Conservation (phyloP, 2,113 vertebrate genomes). For the Lutjanus erythropterus region DNA sequence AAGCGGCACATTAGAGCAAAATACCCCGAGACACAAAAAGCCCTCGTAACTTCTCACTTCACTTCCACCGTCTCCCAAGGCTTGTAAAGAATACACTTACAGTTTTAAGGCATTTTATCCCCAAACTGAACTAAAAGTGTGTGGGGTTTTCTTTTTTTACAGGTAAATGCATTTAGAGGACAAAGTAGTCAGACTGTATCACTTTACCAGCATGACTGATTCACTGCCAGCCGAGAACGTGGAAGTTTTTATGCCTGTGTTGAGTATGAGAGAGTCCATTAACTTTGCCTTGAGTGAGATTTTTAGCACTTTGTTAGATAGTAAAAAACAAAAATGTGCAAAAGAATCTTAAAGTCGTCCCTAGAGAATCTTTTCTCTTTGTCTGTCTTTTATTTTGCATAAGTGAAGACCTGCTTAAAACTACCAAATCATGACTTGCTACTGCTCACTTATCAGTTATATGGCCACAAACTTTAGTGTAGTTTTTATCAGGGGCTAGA, state of each 20-base stretch:
- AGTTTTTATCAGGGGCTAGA: neutral
- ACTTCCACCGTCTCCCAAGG: slow-evolving; percentile 37
- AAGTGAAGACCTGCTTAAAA: neutral
- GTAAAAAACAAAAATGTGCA: slow-evolving; percentile 28
- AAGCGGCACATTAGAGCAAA: slow-evolving; percentile 61
- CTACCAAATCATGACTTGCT: neutral
- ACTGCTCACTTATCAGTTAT: neutral
- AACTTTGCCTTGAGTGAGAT: slow-evolving; percentile 40
- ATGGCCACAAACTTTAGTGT: neutral
- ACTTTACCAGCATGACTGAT: slow-evolving; percentile 42
- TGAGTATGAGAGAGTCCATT: slow-evolving; percentile 36
- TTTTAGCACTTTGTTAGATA: slow-evolving; percentile 4
- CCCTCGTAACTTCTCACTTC: slow-evolving; percentile 56
- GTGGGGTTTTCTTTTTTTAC: slow-evolving; percentile 4
- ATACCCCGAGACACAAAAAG: slow-evolving; percentile 56
- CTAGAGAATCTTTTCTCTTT: neutral
- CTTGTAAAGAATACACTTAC: slow-evolving; percentile 49
- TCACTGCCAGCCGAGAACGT: slow-evolving; percentile 26
- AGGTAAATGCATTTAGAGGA: slow-evolving; percentile 47
- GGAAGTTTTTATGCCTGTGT: slow-evolving; percentile 31
- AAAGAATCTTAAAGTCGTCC: slow-evolving; percentile 18
- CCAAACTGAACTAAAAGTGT: slow-evolving; percentile 20
- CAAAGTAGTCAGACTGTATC: slow-evolving; percentile 33
- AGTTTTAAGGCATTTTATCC: slow-evolving; percentile 32
- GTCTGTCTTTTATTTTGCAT: neutral